Conservation (phyloP, 2,113 vertebrate species). For the Furnarius figulus region DNA sequence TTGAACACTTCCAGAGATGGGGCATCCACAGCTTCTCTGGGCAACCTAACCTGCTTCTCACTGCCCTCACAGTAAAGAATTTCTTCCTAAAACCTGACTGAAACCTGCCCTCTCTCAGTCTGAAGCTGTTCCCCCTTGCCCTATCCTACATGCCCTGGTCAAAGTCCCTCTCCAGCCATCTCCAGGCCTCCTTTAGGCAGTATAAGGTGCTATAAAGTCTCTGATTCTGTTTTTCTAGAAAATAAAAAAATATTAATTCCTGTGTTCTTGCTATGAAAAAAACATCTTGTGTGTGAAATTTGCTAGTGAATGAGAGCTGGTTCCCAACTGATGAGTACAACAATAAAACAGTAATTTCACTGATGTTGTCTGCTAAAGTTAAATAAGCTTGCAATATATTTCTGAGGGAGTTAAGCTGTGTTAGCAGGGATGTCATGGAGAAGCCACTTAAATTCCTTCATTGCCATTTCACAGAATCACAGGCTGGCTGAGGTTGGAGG, state of each 20-base stretch:
- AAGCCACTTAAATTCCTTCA: neutral
- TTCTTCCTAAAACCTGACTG: neutral
- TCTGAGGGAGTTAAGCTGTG: neutral
- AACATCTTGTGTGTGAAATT: neutral
- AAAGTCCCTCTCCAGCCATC: neutral
- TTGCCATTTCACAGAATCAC: neutral
- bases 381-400: conserved; percentile 3
- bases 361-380: conserved; percentile 11
- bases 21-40: neutral
- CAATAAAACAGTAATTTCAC: conserved; percentile 8
- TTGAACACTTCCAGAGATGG: neutral
- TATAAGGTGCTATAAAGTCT: neutral
- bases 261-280: neutral
- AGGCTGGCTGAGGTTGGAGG: neutral
- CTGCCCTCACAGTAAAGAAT: neutral
- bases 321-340: neutral
- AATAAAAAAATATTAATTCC: neutral
- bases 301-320: neutral
- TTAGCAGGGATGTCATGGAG: neutral
- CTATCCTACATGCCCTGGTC: too few species aligned
- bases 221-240: neutral
- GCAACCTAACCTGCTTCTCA: neutral
- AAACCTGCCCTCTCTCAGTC: neutral
- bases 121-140: neutral
- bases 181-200: neutral